Evolutionary conservation across 2,797 vertebrate species (phyloP).

Genomic region (Cossypha niveicapilla): DNA sequence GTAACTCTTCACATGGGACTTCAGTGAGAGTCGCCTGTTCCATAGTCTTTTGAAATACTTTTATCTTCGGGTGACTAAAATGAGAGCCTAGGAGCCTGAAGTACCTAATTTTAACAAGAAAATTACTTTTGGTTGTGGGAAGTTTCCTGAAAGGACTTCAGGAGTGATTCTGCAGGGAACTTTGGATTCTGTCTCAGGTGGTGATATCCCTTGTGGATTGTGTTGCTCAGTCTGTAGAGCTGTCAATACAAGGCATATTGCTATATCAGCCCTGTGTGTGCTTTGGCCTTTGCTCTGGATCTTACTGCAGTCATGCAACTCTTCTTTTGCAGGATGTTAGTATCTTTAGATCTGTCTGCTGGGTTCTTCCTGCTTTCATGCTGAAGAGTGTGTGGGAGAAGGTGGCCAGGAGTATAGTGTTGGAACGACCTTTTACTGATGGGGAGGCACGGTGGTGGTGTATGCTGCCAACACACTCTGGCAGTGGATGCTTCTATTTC

Average conservation of each 20-base stretch:
- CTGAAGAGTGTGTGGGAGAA: slow-evolving; percentile 23
- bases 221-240: not conserved
- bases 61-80: not conserved
- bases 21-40: not conserved
- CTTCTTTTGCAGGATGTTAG: slow-evolving; percentile 2
- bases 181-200: not conserved
- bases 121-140: not conserved
- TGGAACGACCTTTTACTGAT: not conserved
- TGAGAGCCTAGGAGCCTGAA: not conserved
- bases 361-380: slow-evolving; percentile 22
- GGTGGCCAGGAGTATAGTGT: not conserved
- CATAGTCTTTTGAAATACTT: not conserved
- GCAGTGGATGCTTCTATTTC: not conserved
- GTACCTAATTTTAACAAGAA: not conserved
- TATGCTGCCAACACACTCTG: not conserved
- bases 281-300: slow-evolving; percentile 25
- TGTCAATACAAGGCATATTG: not conserved
- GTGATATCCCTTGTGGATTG: not conserved
- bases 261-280: not conserved
- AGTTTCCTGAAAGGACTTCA: not conserved
- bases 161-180: not conserved
- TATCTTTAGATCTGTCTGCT: slow-evolving; percentile 27
- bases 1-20: not conserved
- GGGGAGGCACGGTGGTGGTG: not conserved
- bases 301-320: not conserved